Base-by-base conservation (phyloP, 2,113 vertebrate species). In the Verasper variegatus region DNA sequence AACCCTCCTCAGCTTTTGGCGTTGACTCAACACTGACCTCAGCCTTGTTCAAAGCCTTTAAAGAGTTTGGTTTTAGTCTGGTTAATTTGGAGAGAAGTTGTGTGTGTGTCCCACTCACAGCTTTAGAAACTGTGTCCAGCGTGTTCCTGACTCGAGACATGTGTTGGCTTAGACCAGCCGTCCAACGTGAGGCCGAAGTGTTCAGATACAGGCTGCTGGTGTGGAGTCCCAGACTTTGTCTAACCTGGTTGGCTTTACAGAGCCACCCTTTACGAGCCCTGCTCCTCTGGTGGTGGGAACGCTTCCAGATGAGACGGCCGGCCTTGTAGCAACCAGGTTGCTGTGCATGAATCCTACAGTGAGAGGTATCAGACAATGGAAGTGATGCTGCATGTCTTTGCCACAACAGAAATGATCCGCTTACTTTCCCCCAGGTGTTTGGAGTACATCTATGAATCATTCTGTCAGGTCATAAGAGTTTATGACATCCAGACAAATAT, bases 71-170 rank as follows among this genome's bases (percentile, higher is more conserved):
- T 77, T 96, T 98, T 52, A 97, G 86, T 59, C 94, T 93, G 79
- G 94, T 91, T 75, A 99, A 95, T 77, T 92, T 95, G 75, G 96
- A 95, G 76, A 97, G 87, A 68, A 98, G 93, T 70, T 98, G 96
- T 71, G 93, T 93, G 71, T 96, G 97, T 21, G 94, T 96, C 52
- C 95, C 96, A 81, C 95, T 96, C 83, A 99, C 94, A 69, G 94
- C 97, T 93, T 97, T 98, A 52, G 97, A 96, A 88, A 97, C 94
- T 70, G 96, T 96, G 80, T 96, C 95, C 81, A 98, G 92, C 58
- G 97, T 96, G 84, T 61, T 97, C 92, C 93, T 97, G 88, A 98
- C 95, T 54, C 96, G 96, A 27, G 95, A 98, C 96, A 97, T 97
- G 91, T 83, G 94, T 94, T 86, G 93, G 84, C 83, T 96, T 76